A percentile compares a stretch with the other conserved stretches of the same genome.
Conservation (phyloP, 2,888 invertebrate genomes). For the Eupithecia subfuscata region DNA sequence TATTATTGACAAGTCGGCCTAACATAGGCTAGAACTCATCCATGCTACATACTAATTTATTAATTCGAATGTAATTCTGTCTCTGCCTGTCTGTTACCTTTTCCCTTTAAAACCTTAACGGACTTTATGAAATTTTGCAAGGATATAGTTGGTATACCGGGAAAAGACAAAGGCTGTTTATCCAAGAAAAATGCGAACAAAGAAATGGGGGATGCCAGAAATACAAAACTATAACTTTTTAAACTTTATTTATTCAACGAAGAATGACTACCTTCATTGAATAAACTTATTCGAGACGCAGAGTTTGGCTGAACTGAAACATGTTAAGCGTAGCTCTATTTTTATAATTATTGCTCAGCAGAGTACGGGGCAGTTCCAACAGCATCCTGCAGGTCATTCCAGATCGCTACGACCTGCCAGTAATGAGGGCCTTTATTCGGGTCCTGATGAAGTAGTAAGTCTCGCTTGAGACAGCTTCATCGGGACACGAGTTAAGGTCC, state of each 20-base stretch:
- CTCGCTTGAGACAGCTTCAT: no score
- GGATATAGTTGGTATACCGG: no score
- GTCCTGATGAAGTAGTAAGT: no score
- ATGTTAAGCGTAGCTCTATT: constrained; percentile 36
- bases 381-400: no score
- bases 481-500: no score
- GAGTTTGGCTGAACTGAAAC: constrained; percentile 11
- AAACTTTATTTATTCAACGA: background rate
- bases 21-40: background rate
- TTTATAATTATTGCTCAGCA: no score
- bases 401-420: no score
- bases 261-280: background rate
- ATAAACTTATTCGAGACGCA: background rate
- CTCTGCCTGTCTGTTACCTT: no score
- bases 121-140: no score
- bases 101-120: no score
- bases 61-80: background rate
- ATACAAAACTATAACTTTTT: background rate
- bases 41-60: background rate
- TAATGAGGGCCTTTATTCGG: no score
- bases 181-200: background rate
- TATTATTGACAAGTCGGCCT: background rate
- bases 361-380: no score
- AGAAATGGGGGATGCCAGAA: background rate
- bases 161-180: background rate